Conservation (phyloP, 2,888 invertebrate species). For the Parascotia fuliginaria region DNA sequence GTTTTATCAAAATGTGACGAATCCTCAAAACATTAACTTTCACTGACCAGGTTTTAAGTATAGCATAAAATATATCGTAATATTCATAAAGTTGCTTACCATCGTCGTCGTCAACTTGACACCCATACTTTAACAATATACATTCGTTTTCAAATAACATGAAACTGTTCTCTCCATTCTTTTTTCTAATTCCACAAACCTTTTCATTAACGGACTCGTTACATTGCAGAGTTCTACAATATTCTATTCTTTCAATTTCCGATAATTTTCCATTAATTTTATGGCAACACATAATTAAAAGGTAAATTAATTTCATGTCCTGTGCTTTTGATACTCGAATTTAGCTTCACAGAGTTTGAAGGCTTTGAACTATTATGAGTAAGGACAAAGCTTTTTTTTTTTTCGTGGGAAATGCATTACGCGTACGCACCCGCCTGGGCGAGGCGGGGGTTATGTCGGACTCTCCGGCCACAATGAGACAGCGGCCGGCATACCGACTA, state of each 20-base stretch:
- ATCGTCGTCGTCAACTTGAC: slow-evolving; percentile 49
- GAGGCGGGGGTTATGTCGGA: no score
- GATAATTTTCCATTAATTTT: slow-evolving; percentile 16
- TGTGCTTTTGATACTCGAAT: background rate
- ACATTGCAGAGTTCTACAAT: slow-evolving; percentile 57
- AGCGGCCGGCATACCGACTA: no score
- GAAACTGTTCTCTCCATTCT: slow-evolving; percentile 47
- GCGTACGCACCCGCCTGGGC: no score
- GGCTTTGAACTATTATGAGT: no score
- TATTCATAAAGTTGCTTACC: no score
- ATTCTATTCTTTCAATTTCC: slow-evolving; percentile 42
- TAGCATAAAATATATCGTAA: no score
- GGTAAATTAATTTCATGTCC: background rate
- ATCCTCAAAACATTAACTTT: no score
- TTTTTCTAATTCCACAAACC: slow-evolving; percentile 63
- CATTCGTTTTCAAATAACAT: slow-evolving; percentile 68
- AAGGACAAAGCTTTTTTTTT: no score
- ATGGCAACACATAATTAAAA: slow-evolving; percentile 18
- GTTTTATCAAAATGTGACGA: no score
- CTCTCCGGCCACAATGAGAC: no score
- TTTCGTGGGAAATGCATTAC: no score
- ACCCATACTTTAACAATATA: slow-evolving; percentile 61
- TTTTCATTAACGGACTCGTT: slow-evolving; percentile 20
- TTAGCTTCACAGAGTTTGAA: background rate
- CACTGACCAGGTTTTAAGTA: no score